Base-by-base conservation (phyloP, 2,797 vertebrate genomes). In the Miichthys miiuy region DNA sequence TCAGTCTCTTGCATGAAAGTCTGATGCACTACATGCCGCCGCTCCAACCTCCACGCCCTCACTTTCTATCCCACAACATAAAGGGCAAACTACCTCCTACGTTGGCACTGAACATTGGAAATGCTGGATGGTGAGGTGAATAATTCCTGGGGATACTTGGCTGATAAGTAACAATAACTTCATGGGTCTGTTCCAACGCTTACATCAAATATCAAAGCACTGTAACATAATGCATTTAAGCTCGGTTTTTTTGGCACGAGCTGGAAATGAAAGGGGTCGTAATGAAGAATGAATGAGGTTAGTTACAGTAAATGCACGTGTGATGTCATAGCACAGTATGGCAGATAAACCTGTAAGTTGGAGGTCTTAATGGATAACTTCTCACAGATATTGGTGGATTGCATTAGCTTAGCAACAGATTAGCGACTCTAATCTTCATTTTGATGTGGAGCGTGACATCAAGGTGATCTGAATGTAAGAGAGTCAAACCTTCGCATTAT, bases 391-490 rank as follows among this genome's bases (percentile, higher is more conserved):
- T 30, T 60, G 18, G 9, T 17, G 8, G 41, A 20, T 66, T 63
- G 41, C 57, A 60, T 83, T 34, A 55, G 72, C 57, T 5, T 44
- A 42, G 41, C 2, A 42, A 48, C 21, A 78, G n/a, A 65, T 67
- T 8, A 38, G n/a, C 30, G 21, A 38, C 25, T 34, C 12, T 4
- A 13, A 60, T 63, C 34, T 46, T 72, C n/a, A 69, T 30, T 57
- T 30, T 5, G 23, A 21, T 8, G n/a, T 27, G 25, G 72, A 68
- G 71, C 51, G 8, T 41, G 46, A 70, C 57, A 81, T 68, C 30
- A 60, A 81, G 42, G 5, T 74, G 42, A 83, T 90, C 85, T 74
- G 23, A 82, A 81, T 84, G 54, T 20, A 57, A 66, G 17, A 70
- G 75, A 81, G 41, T 65, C 64, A 27, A 41, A 83, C 58, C 65